phyloP scores from a whole-genome alignment of 2,797 vertebrate species.

The Lacerta viridis region DNA sequence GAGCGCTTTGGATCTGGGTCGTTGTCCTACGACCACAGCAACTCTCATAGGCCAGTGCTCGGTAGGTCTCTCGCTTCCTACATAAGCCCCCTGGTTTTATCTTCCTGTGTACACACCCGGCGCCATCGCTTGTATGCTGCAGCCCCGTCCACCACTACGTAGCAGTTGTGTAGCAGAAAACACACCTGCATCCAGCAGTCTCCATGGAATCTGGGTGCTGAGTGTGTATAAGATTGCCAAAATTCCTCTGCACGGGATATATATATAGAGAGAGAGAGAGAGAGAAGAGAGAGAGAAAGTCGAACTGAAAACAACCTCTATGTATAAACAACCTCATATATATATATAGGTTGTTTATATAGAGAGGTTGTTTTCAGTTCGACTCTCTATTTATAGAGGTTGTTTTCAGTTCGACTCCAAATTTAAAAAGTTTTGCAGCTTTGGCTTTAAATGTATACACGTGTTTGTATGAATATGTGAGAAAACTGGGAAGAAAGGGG shows the following conservation, averaged over 20 bases:
- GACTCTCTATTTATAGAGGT: too few species aligned
- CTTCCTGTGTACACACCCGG: neutral
- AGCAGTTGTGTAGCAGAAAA: neutral
- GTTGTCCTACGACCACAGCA: neutral
- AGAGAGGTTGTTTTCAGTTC: neutral
- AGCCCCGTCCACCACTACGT: neutral
- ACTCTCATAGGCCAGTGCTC: neutral
- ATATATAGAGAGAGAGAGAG: too few species aligned
- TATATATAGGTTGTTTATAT: too few species aligned
- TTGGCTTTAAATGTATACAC: neutral
- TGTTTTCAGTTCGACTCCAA: neutral
- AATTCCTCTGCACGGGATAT: neutral
- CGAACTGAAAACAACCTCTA: too few species aligned
- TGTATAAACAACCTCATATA: too few species aligned
- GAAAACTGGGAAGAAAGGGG: too few species aligned
- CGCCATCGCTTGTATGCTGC: neutral
- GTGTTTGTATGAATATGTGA: neutral
- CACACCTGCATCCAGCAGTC: too few species aligned
- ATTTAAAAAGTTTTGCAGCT: neutral
- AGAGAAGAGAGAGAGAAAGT: too few species aligned
- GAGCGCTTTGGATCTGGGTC: too few species aligned
- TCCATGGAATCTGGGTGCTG: neutral
- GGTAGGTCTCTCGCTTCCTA: neutral
- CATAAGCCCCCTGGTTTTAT: neutral
- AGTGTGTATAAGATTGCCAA: neutral